Evolutionary conservation across 30 jellyfish, hydroid and myxozoan genomes (phyloP).

Genomic region (Hydractinia echinata): DNA sequence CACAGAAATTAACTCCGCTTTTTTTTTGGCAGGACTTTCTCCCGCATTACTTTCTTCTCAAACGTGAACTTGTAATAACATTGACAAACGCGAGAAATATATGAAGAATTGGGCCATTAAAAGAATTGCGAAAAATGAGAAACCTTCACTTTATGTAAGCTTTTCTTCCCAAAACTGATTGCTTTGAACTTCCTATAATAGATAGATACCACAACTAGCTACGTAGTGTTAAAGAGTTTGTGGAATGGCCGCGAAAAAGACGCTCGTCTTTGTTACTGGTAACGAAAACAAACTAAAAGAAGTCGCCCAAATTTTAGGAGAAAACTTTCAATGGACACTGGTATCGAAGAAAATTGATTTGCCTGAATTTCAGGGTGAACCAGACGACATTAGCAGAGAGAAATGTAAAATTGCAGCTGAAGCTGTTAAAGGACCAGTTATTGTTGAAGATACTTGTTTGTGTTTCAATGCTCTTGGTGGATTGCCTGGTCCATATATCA

Average conservation of each 20-base stretch:
- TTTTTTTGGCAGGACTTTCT: too few species aligned
- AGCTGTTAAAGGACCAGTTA: constrained; percentile 76
- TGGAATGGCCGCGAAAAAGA: constrained; percentile 40
- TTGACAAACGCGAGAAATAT: too few species aligned
- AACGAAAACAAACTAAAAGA: constrained; percentile 90
- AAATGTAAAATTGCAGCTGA: constrained; percentile 88
- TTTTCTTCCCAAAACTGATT: too few species aligned
- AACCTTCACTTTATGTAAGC: too few species aligned
- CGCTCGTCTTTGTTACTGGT: constrained; percentile 91
- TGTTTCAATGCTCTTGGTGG: constrained; percentile 96
- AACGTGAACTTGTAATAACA: too few species aligned
- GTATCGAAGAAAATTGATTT: constrained; percentile 75
- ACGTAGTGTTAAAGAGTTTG: not conserved
- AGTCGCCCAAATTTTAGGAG: constrained; percentile 73
- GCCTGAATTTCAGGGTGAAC: constrained; percentile 99
- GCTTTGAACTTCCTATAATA: too few species aligned
- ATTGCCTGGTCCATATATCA: constrained; percentile 98
- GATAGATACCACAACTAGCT: too few species aligned
- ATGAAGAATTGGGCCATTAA: too few species aligned
- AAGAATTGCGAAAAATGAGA: too few species aligned
- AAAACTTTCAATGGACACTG: constrained; percentile 59
- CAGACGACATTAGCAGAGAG: constrained; percentile 84
- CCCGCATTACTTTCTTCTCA: too few species aligned
- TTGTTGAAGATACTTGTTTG: constrained; percentile 94
- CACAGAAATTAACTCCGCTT: too few species aligned